Evolutionary conservation across 2,113 vertebrate genomes (phyloP).

Genomic region (Syngnathus floridae): DNA sequence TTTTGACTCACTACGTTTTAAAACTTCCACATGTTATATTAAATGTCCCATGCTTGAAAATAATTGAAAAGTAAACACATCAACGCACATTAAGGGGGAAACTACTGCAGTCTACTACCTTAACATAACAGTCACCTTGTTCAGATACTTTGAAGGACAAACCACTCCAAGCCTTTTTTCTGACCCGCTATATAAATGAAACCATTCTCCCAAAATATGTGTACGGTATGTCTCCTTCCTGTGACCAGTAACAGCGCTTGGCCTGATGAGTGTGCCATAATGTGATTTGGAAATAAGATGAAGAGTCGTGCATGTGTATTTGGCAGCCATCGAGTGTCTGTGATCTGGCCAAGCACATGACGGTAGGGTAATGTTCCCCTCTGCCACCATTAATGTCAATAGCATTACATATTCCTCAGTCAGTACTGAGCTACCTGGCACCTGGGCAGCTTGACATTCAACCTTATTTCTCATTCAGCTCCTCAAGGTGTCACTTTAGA

Average conservation of each 20-base stretch:
- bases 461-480: slow-evolving; percentile 49
- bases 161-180: slow-evolving; percentile 51
- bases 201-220: slow-evolving; percentile 59
- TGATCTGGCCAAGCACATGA: slow-evolving; percentile 49
- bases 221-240: slow-evolving; percentile 59
- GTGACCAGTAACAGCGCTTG: slow-evolving; percentile 57
- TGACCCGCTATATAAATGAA: slow-evolving; percentile 68
- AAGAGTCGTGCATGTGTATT: slow-evolving; percentile 33
- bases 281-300: slow-evolving; percentile 59
- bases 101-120: slow-evolving; percentile 53
- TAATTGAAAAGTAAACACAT: slow-evolving; percentile 67
- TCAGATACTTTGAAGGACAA: slow-evolving; percentile 51
- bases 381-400: slow-evolving; percentile 58
- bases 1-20: slow-evolving; percentile 20
- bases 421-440: slow-evolving; percentile 61
- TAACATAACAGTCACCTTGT: slow-evolving; percentile 53
- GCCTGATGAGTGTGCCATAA: slow-evolving; percentile 52
- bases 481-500: slow-evolving; percentile 48
- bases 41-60: slow-evolving; percentile 37
- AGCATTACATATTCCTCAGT: slow-evolving; percentile 48
- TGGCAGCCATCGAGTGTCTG: slow-evolving; percentile 52
- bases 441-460: slow-evolving; percentile 57
- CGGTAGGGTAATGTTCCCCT: slow-evolving; percentile 58
- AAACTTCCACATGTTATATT: slow-evolving; percentile 39
- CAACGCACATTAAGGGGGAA: slow-evolving; percentile 58